These are phyloP conservation scores for Zapornia atra DNA, from an alignment of 2,113 vertebrate genomes.

Conservation along the genomic window DNA sequence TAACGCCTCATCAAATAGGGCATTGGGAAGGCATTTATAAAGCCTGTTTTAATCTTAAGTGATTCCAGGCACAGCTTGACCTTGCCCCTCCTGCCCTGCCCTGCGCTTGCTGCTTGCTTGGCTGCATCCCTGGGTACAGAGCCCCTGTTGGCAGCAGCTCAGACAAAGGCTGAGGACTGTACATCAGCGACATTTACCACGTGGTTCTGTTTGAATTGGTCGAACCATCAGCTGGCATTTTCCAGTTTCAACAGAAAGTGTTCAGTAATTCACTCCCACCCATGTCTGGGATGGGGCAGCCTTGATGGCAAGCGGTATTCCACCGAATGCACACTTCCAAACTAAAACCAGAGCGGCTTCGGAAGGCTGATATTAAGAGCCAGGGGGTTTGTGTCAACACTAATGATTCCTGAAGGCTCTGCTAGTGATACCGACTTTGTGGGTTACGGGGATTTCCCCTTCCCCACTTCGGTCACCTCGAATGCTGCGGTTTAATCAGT, in stretches of 20 bases:
- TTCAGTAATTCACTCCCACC: background rate
- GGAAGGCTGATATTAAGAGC: background rate
- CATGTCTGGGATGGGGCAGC: background rate
- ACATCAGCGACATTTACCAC: background rate
- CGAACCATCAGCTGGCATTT: background rate
- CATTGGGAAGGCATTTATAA: background rate
- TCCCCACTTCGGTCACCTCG: background rate
- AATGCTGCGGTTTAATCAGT: background rate
- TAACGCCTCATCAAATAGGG: background rate
- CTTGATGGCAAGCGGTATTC: background rate
- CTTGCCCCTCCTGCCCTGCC: background rate
- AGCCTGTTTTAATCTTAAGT: background rate
- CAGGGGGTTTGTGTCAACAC: background rate
- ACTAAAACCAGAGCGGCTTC: background rate
- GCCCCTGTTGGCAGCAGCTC: background rate
- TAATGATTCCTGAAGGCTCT: background rate
- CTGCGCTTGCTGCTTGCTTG: background rate
- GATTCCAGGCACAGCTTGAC: background rate
- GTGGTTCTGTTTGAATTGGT: background rate
- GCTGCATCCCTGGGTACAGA: background rate
- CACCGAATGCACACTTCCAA: background rate
- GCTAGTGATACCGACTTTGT: background rate
- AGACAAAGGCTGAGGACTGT: background rate
- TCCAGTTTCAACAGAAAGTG: background rate
- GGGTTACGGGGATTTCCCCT: background rate